These are phyloP conservation scores for Ophthalmolycus amberensis DNA, from an alignment of 2,113 vertebrate species.

Conservation along the genomic window DNA sequence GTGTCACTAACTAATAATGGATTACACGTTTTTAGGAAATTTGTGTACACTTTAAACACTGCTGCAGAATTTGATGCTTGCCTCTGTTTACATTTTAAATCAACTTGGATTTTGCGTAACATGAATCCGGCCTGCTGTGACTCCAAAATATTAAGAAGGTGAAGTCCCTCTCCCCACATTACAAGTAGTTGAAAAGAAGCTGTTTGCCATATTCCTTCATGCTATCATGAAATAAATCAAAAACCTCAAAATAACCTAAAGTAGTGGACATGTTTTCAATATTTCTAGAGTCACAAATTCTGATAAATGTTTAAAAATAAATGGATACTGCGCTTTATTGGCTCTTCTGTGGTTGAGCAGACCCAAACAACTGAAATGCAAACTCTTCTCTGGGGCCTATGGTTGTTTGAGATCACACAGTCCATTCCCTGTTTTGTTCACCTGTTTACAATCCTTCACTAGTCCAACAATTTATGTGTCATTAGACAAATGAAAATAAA, in stretches of 20 bases:
- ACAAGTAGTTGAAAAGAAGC: not conserved
- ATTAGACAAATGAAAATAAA: not conserved
- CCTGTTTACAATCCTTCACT: conserved; percentile 25
- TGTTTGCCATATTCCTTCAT: not conserved
- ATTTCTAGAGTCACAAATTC: not conserved
- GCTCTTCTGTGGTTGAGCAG: not conserved
- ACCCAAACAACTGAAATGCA: not conserved
- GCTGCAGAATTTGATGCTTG: not conserved
- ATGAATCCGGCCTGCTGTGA: not conserved
- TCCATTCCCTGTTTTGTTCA: not conserved
- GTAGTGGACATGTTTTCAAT: not conserved
- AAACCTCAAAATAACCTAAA: not conserved
- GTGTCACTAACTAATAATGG: not conserved
- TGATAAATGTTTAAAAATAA: not conserved
- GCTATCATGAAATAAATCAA: not conserved
- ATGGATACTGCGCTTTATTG: not conserved
- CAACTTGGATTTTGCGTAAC: conserved; percentile 12
- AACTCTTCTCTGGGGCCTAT: not conserved
- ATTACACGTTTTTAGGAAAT: not conserved
- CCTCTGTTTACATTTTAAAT: conserved; percentile 15
- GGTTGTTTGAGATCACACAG: not conserved
- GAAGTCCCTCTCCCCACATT: not conserved
- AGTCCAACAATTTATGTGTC: not conserved
- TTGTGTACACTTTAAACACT: not conserved
- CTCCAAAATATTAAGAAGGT: conserved; percentile 21